phyloP scores from a whole-genome alignment of 2,797 vertebrate genomes.

The Sebastes glaucus region DNA sequence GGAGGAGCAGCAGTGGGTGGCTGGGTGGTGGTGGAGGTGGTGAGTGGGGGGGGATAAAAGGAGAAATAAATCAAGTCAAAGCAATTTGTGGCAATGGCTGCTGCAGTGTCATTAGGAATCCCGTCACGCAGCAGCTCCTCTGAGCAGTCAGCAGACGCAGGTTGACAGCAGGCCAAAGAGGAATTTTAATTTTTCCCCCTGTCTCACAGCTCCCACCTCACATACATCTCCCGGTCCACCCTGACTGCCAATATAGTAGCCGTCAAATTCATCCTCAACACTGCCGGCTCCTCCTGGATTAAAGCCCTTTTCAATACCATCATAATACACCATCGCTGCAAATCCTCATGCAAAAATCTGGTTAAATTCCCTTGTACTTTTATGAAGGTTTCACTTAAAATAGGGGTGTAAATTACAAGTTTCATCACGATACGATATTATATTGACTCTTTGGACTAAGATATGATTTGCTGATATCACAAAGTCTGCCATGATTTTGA shows the following conservation, averaged over 20 bases:
- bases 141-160: constrained; percentile 74
- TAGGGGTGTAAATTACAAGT: no score
- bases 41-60: constrained; percentile 49
- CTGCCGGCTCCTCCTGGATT: not conserved
- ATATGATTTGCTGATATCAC: no score
- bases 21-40: constrained; percentile 15
- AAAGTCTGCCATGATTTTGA: no score
- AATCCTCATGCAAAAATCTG: not conserved
- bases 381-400: not conserved
- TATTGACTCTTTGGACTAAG: no score
- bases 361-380: not conserved
- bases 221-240: constrained; percentile 33
- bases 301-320: not conserved
- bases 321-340: not conserved
- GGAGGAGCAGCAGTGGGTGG: constrained; percentile 34
- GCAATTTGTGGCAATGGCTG: constrained; percentile 78
- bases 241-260: constrained; percentile 13
- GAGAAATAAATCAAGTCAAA: constrained; percentile 85
- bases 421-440: fast-evolving
- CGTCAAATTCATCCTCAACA: constrained; percentile 27
- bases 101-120: constrained; percentile 84
- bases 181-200: constrained; percentile 76
- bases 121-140: constrained; percentile 76
- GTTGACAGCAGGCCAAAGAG: constrained; percentile 80
- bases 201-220: constrained; percentile 59